These are phyloP conservation scores for Nyctibius bracteatus DNA, from an alignment of 2,113 vertebrate species.

Conservation along the genomic window DNA sequence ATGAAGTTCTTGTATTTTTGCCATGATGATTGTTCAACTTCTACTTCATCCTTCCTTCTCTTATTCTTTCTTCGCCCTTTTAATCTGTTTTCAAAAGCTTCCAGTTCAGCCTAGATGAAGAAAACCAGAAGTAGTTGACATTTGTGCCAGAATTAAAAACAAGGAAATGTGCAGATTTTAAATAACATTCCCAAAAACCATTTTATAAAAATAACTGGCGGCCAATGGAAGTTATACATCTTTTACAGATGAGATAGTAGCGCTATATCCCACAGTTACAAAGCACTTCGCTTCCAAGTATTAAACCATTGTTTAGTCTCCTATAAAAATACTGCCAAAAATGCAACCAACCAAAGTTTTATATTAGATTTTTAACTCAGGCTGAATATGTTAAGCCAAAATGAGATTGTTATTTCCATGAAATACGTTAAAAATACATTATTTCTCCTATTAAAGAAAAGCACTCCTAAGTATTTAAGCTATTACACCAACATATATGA, in stretches of 20 bases:
- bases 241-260: not conserved
- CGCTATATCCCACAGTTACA: not conserved
- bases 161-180: not conserved
- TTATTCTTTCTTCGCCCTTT: constrained; percentile 87
- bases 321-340: not conserved
- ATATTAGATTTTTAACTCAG: not conserved
- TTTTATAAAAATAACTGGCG: not conserved
- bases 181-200: not conserved
- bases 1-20: constrained; percentile 77
- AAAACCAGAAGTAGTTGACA: not conserved
- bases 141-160: not conserved
- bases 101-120: constrained; percentile 86
- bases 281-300: not conserved
- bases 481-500: not conserved
- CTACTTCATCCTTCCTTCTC: constrained; percentile 81
- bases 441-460: not conserved
- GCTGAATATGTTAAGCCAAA: not conserved
- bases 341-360: not conserved
- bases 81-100: constrained; percentile 93
- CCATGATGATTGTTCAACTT: constrained; percentile 75
- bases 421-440: not conserved
- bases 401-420: not conserved
- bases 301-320: not conserved
- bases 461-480: not conserved
- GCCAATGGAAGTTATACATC: not conserved